Evolutionary conservation across 2,888 invertebrate species (phyloP).

Genomic region (Margaritifera margaritifera): DNA sequence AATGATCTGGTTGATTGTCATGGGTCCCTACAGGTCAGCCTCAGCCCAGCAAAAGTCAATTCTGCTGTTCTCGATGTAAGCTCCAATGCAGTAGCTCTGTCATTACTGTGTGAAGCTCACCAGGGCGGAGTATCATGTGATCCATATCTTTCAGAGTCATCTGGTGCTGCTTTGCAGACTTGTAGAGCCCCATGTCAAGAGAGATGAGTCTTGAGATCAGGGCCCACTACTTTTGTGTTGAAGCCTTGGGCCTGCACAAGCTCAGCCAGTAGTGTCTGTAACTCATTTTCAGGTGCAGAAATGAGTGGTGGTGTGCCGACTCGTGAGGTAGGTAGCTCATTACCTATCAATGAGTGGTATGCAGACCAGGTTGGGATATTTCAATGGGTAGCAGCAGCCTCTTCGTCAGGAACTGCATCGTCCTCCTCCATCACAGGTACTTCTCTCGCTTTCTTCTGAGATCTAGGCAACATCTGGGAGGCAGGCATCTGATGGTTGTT

Average conservation of each 20-base stretch:
- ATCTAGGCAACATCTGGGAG: no score
- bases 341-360: slow-evolving; percentile 1
- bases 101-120: slow-evolving; percentile 8
- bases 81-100: slow-evolving; percentile 1
- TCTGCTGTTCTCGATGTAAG: slow-evolving; percentile 1
- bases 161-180: not conserved
- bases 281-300: slow-evolving; percentile 12
- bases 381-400: no score
- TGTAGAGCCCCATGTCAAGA: slow-evolving; percentile 1
- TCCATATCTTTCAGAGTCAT: not conserved
- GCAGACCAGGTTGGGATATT: slow-evolving; percentile 15
- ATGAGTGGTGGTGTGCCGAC: slow-evolving; percentile 12
- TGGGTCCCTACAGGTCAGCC: not conserved
- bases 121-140: slow-evolving; percentile 1
- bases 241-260: slow-evolving; percentile 5
- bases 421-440: no score
- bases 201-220: not conserved
- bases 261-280: slow-evolving; percentile 3
- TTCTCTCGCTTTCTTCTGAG: no score
- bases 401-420: no score
- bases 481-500: no score
- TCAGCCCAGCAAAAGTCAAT: slow-evolving; percentile 4
- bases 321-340: not conserved
- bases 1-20: slow-evolving; percentile 4
- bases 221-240: not conserved